These are phyloP conservation scores for Acromyrmex charruanus DNA, from an alignment of 1,140 invertebrate genomes.

Conservation along the genomic window DNA sequence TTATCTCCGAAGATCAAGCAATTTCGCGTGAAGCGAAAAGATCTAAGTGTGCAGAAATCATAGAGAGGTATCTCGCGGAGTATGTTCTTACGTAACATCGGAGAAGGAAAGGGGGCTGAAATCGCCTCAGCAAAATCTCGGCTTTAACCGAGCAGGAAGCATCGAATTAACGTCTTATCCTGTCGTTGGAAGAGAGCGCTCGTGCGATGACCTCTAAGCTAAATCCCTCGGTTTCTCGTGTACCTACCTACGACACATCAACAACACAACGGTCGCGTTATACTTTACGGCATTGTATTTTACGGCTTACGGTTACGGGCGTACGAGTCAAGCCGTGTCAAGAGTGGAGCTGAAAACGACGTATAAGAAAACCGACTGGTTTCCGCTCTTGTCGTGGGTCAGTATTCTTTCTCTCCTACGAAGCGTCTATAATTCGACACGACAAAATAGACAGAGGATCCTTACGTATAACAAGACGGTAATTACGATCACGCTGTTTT, in stretches of 20 bases:
- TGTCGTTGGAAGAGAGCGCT: constrained; percentile 55
- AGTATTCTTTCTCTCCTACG: constrained; percentile 27
- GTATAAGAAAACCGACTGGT: constrained; percentile 39
- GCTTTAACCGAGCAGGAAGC: constrained; percentile 77
- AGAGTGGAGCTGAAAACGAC: not conserved
- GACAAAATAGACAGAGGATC: constrained; percentile 20
- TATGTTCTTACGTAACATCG: constrained; percentile 25
- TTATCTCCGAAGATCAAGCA: not conserved
- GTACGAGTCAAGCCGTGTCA: not conserved
- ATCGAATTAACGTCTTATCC: constrained; percentile 81
- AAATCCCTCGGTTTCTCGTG: constrained; percentile 10
- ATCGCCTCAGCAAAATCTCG: constrained; percentile 59
- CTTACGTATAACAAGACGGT: not conserved
- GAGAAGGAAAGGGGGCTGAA: not conserved
- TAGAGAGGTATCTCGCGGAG: not conserved
- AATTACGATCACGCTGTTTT: constrained; percentile 15
- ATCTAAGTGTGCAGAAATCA: not conserved
- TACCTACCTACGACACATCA: not conserved
- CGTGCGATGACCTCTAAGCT: constrained; percentile 63
- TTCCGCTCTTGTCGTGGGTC: constrained; percentile 57
- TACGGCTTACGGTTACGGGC: constrained; percentile 50
- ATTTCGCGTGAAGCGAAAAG: not conserved
- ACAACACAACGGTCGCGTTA: not conserved
- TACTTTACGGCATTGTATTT: constrained; percentile 36
- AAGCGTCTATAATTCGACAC: constrained; percentile 22